phyloP scores from a whole-genome alignment of 2,797 vertebrate genomes.

The Fratercula arctica region DNA sequence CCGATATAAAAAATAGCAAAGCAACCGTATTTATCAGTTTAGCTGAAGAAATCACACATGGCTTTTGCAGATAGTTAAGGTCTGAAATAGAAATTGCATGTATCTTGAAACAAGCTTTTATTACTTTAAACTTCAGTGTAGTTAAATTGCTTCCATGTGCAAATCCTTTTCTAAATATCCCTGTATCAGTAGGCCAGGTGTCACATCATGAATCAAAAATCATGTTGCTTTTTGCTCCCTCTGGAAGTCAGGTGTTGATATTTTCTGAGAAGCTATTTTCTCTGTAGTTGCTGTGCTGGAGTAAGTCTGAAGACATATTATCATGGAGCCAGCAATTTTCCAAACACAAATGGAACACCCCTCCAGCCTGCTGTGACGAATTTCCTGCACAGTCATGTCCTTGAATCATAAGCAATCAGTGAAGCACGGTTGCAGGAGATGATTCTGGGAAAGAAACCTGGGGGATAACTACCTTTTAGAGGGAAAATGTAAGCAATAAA shows the following conservation, averaged over 20 bases:
- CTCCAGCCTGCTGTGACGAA: slow-evolving; percentile 25
- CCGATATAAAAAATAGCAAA: background rate
- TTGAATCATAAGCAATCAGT: slow-evolving; percentile 28
- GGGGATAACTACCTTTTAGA: slow-evolving; percentile 23
- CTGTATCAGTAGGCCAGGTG: background rate
- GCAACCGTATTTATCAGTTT: background rate
- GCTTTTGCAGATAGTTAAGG: background rate
- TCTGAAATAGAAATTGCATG: background rate
- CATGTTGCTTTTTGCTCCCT: background rate
- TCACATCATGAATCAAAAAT: background rate
- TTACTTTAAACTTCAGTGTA: background rate
- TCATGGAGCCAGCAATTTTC: background rate
- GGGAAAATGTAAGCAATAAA: background rate
- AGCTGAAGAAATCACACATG: background rate
- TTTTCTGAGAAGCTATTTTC: slow-evolving; percentile 16
- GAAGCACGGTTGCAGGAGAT: background rate
- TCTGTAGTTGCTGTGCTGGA: background rate
- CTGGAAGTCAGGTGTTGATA: slow-evolving; percentile 8
- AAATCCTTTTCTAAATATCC: background rate
- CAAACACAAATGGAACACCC: background rate
- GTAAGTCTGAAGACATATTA: background rate
- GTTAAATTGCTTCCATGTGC: background rate
- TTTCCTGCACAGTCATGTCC: slow-evolving; percentile 21
- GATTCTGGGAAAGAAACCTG: background rate
- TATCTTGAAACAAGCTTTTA: background rate